A percentile compares a stretch with the other conserved stretches of the same genome.
These are phyloP conservation scores for Numenius phaeopus DNA, from an alignment of 2,797 vertebrate species.

Conservation along the genomic window DNA sequence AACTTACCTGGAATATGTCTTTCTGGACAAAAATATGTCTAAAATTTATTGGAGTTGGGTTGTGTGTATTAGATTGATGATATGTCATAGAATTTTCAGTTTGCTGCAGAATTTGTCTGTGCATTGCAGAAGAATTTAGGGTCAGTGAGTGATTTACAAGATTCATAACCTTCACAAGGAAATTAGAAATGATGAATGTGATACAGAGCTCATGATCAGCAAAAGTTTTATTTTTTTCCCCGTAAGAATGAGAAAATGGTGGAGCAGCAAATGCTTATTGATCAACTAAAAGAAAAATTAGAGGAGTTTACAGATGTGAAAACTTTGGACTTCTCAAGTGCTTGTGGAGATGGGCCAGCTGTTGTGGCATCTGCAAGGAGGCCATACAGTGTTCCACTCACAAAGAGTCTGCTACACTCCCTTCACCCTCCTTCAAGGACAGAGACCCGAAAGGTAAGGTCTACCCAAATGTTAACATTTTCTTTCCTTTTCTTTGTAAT, in stretches of 20 bases:
- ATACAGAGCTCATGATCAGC: not conserved
- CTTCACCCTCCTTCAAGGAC: slow-evolving; percentile 43
- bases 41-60: not conserved
- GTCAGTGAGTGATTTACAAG: not conserved
- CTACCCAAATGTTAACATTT: not conserved
- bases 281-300: slow-evolving; percentile 82
- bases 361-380: slow-evolving; percentile 67
- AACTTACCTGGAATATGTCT: not conserved
- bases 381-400: slow-evolving; percentile 84
- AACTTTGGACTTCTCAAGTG: slow-evolving; percentile 12
- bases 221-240: slow-evolving; percentile 28
- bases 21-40: not conserved
- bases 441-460: slow-evolving; percentile 82
- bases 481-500: not conserved
- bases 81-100: not conserved
- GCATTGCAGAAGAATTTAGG: not conserved
- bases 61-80: not conserved
- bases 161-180: not conserved
- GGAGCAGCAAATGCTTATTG: slow-evolving; percentile 87
- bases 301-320: slow-evolving; percentile 59
- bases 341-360: slow-evolving; percentile 54
- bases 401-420: slow-evolving; percentile 38
- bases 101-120: not conserved
- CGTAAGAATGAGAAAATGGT: slow-evolving; percentile 89
- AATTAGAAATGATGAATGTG: not conserved